These are phyloP conservation scores for Antedon bifida DNA, from an alignment of 35 echinoderm and acorn worm genomes.

Conservation along the genomic window DNA sequence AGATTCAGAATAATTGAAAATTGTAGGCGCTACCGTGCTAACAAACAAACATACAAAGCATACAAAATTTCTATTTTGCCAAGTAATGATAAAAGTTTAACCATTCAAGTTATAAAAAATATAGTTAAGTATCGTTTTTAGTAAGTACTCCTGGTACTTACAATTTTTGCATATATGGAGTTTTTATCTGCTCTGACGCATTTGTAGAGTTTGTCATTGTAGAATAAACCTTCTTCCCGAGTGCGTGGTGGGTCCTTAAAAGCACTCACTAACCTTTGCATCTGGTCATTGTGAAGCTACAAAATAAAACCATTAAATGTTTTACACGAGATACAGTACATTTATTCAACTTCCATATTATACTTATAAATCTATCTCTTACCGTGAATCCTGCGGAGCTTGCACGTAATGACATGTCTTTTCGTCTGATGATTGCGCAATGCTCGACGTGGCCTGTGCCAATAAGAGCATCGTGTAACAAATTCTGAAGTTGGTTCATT, in stretches of 20 bases:
- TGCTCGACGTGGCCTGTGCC: slow-evolving; percentile 81
- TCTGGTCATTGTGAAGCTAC: slow-evolving; percentile 69
- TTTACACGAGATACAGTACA: not conserved
- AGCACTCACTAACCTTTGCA: slow-evolving; percentile 73
- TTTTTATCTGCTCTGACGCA: slow-evolving; percentile 88
- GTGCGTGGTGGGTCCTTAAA: slow-evolving; percentile 81
- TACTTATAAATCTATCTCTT: not conserved
- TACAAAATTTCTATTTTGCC: too few species aligned
- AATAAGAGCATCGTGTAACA: slow-evolving; percentile 86
- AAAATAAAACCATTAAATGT: not conserved
- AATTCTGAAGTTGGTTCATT: slow-evolving; percentile 97
- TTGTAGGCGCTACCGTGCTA: too few species aligned
- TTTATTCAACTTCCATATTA: too few species aligned
- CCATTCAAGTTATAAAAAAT: too few species aligned
- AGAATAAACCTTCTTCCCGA: slow-evolving; percentile 48
- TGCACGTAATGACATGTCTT: slow-evolving; percentile 70
- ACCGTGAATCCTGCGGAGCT: slow-evolving; percentile 89
- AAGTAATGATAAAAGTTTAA: too few species aligned
- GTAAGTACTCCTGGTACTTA: slow-evolving; percentile 16
- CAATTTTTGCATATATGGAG: slow-evolving; percentile 93
- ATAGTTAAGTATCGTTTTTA: too few species aligned
- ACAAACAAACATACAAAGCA: too few species aligned
- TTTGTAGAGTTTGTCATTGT: slow-evolving; percentile 71
- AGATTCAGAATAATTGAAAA: too few species aligned
- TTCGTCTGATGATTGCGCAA: slow-evolving; percentile 82